phyloP scores from a whole-genome alignment of 2,888 invertebrate species.

The Aproaerema taeniolella region DNA sequence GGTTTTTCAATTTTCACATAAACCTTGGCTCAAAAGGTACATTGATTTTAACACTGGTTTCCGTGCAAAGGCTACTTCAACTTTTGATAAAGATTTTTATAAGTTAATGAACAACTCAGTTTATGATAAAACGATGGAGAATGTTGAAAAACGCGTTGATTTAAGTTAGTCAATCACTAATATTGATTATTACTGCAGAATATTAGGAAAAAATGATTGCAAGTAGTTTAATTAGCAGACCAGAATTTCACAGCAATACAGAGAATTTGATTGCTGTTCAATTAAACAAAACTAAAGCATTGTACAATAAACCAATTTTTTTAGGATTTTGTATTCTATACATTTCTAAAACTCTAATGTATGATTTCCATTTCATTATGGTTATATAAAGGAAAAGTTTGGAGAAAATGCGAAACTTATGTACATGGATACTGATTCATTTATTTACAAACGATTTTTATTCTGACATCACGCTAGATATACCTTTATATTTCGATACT shows the following conservation, averaged over 20 bases:
- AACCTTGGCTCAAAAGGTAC: slow-evolving; percentile 38
- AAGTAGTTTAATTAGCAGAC: neutral
- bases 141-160: slow-evolving; percentile 32
- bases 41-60: slow-evolving; percentile 43
- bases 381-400: neutral
- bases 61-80: slow-evolving; percentile 27
- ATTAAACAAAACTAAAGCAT: slow-evolving; percentile 14
- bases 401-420: neutral
- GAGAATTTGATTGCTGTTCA: slow-evolving; percentile 16
- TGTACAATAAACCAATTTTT: slow-evolving; percentile 18
- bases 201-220: neutral
- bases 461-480: neutral
- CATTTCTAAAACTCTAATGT: neutral
- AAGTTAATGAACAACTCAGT: slow-evolving; percentile 46
- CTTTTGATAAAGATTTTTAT: slow-evolving; percentile 44
- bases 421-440: neutral
- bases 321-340: slow-evolving; percentile 9
- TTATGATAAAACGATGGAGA: slow-evolving; percentile 43
- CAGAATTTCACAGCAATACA: neutral
- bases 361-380: neutral
- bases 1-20: slow-evolving; percentile 35
- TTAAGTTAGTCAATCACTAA: slow-evolving; percentile 27
- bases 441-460: neutral
- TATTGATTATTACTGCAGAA: no score
- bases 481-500: neutral